These are phyloP conservation scores for Clamator glandarius DNA, from an alignment of 2,797 vertebrate species.

Conservation along the genomic window DNA sequence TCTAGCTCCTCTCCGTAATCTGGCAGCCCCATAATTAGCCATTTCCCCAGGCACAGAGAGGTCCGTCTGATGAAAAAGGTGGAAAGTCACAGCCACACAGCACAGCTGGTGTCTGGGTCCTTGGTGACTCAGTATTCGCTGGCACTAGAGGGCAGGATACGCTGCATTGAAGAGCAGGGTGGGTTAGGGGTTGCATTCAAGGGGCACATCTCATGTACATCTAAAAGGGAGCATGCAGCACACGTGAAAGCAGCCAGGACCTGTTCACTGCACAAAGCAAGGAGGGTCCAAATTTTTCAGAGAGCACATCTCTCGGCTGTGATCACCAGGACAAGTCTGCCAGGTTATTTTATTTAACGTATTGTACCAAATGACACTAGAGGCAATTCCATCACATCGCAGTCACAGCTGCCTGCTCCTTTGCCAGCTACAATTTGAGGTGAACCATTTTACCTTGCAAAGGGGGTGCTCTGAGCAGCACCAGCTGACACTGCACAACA, in stretches of 20 bases:
- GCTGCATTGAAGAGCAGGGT: background rate
- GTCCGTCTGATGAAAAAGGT: background rate
- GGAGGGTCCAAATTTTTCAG: background rate
- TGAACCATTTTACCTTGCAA: background rate
- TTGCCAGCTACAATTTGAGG: background rate
- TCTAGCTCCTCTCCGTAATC: background rate
- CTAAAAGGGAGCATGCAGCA: rapidly evolving
- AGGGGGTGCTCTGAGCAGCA: background rate
- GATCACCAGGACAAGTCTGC: background rate
- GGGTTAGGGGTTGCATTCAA: background rate
- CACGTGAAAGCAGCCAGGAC: background rate
- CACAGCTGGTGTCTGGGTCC: background rate
- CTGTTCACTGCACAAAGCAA: background rate
- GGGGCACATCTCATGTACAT: rapidly evolving
- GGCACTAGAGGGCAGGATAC: slow-evolving; percentile 54
- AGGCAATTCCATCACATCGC: background rate
- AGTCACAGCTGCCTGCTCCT: background rate
- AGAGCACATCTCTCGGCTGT: rapidly evolving
- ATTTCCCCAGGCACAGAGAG: background rate
- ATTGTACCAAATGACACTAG: background rate
- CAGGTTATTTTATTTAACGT: background rate
- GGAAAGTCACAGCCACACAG: background rate
- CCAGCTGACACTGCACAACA: background rate
- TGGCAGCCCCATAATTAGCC: background rate
- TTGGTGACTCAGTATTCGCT: slow-evolving; percentile 34